These are phyloP conservation scores for Cydia splendana DNA, from an alignment of 1,140 invertebrate genomes.

Conservation along the genomic window DNA sequence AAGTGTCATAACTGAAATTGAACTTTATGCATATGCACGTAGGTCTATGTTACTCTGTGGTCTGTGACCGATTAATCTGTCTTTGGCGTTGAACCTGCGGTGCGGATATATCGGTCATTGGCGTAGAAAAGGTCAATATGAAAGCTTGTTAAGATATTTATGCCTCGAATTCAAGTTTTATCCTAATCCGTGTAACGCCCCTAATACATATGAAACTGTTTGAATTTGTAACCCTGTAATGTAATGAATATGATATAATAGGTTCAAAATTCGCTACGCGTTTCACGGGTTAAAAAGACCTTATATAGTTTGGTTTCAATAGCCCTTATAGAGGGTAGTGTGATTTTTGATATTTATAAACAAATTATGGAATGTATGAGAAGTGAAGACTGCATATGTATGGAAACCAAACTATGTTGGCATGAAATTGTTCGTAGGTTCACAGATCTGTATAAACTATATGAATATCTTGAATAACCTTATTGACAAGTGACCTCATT, in stretches of 20 bases:
- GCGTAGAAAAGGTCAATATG: too few species aligned
- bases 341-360: slow-evolving; percentile 6
- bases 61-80: too few species aligned
- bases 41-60: too few species aligned
- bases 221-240: not conserved
- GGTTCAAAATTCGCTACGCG: not conserved
- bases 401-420: not conserved
- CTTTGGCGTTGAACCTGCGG: too few species aligned
- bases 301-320: not conserved
- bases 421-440: not conserved
- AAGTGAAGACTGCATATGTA: not conserved
- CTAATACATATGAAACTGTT: too few species aligned
- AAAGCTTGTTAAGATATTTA: not conserved
- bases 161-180: not conserved
- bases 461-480: not conserved
- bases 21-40: too few species aligned
- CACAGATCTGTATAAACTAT: slow-evolving; percentile 14
- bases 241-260: not conserved
- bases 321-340: not conserved
- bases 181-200: too few species aligned
- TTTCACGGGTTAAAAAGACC: not conserved
- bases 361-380: not conserved
- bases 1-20: too few species aligned
- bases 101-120: too few species aligned
- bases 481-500: slow-evolving; percentile 8